A percentile compares a stretch with the other conserved stretches of the same genome.
phyloP scores from a whole-genome alignment of 2,113 vertebrate species.

The Chaetodon auriga region DNA sequence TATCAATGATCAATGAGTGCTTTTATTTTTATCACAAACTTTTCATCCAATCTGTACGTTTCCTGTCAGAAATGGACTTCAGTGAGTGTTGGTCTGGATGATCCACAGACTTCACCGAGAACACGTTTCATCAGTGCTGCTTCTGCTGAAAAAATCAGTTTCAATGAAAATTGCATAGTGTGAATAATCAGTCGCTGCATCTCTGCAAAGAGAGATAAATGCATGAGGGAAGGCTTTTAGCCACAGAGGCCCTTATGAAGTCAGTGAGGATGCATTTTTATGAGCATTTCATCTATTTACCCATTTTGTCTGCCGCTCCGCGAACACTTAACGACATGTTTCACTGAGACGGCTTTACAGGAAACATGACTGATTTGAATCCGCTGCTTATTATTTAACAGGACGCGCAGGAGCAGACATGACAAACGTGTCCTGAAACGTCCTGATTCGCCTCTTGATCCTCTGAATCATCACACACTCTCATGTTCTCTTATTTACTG shows the following conservation, averaged over 20 bases:
- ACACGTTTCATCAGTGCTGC: not conserved
- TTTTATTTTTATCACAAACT: not conserved
- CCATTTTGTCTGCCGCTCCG: not conserved
- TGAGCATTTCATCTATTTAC: constrained; percentile 5
- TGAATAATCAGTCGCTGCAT: not conserved
- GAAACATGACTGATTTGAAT: constrained; percentile 1
- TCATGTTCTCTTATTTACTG: constrained; percentile 7
- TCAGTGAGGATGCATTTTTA: not conserved
- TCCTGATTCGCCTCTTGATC: constrained; percentile 5
- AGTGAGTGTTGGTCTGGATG: not conserved
- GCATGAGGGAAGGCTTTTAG: not conserved
- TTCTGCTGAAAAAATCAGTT: not conserved
- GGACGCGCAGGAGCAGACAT: constrained; percentile 17
- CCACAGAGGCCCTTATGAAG: not conserved
- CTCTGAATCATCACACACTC: constrained; percentile 21
- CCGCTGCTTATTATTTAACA: constrained; percentile 7
- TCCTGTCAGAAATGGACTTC: not conserved
- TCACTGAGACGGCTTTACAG: constrained; percentile 7
- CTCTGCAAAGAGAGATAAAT: not conserved
- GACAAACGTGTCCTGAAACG: constrained; percentile 45
- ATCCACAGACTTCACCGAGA: not conserved
- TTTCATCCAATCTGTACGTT: not conserved
- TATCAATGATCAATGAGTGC: not conserved
- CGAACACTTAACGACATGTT: not conserved
- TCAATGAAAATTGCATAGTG: not conserved